phyloP scores from a whole-genome alignment of 30 jellyfish, hydroid and myxozoan genomes.

The Aurelia aurita complex sp. Pacific region DNA sequence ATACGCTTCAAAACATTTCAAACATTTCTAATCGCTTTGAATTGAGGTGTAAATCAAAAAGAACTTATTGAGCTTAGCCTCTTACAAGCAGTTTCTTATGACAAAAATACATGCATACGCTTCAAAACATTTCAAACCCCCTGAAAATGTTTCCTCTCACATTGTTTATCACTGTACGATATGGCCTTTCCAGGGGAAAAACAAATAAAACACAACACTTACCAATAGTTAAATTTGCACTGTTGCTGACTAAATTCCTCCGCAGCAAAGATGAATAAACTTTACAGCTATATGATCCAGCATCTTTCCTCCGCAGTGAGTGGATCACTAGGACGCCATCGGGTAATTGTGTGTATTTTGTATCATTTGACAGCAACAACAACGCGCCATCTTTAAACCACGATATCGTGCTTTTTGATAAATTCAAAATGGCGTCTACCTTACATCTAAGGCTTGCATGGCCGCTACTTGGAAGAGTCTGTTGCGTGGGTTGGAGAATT shows the following conservation, averaged over 20 bases:
- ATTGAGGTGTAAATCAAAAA: too few species aligned
- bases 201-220: not conserved
- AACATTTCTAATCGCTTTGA: too few species aligned
- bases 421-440: not conserved
- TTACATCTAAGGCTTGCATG: not conserved
- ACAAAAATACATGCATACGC: too few species aligned
- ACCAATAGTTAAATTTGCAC: not conserved
- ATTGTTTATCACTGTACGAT: too few species aligned
- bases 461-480: not conserved
- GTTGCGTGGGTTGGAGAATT: not conserved
- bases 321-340: not conserved
- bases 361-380: constrained; percentile 1
- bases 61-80: too few species aligned
- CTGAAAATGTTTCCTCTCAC: too few species aligned
- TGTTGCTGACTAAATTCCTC: not conserved
- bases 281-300: not conserved
- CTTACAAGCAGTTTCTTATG: too few species aligned
- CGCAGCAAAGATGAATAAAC: not conserved
- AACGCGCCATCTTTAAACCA: not conserved
- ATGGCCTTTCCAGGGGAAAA: too few species aligned
- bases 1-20: too few species aligned
- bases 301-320: not conserved
- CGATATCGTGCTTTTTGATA: not conserved
- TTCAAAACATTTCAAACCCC: too few species aligned
- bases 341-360: not conserved